These are phyloP conservation scores for Chalcosyrphus nemorum DNA, from an alignment of 2,888 invertebrate species.

Conservation along the genomic window DNA sequence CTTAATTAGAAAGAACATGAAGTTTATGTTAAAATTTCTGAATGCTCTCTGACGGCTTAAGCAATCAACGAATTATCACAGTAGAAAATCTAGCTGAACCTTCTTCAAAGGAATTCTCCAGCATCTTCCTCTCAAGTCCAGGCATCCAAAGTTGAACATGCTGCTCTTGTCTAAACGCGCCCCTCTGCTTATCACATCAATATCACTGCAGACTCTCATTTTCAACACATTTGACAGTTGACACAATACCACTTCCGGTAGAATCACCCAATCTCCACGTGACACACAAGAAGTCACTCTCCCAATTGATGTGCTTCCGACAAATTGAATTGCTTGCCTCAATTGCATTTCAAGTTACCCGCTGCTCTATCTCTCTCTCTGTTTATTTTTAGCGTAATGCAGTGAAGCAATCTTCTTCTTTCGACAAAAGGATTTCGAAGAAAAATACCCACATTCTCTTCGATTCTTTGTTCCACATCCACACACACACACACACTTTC, in stretches of 20 bases:
- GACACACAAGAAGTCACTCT: background rate
- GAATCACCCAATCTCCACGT: background rate
- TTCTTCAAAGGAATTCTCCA: no score
- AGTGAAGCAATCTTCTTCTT: background rate
- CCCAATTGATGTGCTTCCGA: conserved; percentile 11
- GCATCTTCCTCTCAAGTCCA: no score
- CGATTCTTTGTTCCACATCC: background rate
- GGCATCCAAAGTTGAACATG: background rate
- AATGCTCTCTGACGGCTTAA: no score
- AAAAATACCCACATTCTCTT: background rate
- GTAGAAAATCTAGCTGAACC: no score
- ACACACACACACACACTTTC: background rate
- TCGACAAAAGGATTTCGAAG: conserved; percentile 1
- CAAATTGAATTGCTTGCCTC: conserved; percentile 52
- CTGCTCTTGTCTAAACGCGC: background rate
- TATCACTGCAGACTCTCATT: background rate
- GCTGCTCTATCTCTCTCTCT: no score
- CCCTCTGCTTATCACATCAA: background rate
- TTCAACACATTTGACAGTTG: background rate
- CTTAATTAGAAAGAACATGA: no score
- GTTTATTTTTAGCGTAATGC: background rate
- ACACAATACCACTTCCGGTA: background rate
- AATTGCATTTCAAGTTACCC: conserved; percentile 32
- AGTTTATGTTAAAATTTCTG: no score
- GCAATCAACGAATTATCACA: no score